Percentiles rank a stretch among this genome's conserved stretches.
These are phyloP conservation scores for Drosophila melanocephala DNA, from an alignment of 2,888 invertebrate genomes.

Conservation along the genomic window DNA sequence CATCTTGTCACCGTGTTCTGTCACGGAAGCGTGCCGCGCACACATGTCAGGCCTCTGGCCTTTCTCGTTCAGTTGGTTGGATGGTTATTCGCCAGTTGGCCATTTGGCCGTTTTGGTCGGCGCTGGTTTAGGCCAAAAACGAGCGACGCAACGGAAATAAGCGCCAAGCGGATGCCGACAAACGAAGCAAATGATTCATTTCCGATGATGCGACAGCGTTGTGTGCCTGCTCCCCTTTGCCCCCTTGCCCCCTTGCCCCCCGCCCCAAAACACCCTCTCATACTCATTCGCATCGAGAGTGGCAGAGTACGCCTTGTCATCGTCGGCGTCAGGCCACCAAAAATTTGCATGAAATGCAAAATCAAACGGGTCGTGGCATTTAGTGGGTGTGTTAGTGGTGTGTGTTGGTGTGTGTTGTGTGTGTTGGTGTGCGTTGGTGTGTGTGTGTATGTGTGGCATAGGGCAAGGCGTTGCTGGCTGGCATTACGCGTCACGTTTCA, in stretches of 20 bases:
- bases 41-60: constrained; percentile 67
- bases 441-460: neutral
- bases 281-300: constrained; percentile 3
- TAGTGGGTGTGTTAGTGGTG: constrained; percentile 5
- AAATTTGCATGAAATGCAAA: constrained; percentile 80
- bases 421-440: neutral
- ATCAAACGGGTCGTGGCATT: constrained; percentile 62
- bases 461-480: constrained; percentile 25
- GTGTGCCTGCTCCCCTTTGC: constrained; percentile 7
- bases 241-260: neutral
- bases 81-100: constrained; percentile 21
- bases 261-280: neutral
- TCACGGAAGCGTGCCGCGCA: constrained; percentile 79
- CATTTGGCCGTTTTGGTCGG: constrained; percentile 28
- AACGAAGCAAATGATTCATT: constrained; percentile 85
- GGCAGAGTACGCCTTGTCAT: constrained; percentile 43
- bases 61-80: constrained; percentile 23
- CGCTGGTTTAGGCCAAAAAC: constrained; percentile 68
- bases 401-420: neutral
- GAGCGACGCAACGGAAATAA: constrained; percentile 83
- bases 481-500: constrained; percentile 66
- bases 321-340: constrained; percentile 64
- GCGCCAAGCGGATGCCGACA: constrained; percentile 85
- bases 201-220: constrained; percentile 83
- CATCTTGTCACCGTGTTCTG: constrained; percentile 59